phyloP scores from a whole-genome alignment of 2,888 invertebrate genomes.

The Drosophila subsilvestris region DNA sequence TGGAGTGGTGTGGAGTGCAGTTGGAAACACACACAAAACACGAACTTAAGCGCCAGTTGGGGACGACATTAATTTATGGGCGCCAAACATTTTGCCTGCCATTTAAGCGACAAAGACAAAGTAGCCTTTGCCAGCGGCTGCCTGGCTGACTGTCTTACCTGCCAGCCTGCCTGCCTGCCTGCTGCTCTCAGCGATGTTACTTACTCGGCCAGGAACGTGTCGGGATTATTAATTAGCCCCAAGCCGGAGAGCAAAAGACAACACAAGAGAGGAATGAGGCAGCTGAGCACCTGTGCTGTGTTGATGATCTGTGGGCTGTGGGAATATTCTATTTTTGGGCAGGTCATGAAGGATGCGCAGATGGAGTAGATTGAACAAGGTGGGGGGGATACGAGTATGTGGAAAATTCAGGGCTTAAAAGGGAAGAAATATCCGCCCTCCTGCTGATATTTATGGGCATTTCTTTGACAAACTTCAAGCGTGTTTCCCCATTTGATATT shows the following conservation, averaged over 20 bases:
- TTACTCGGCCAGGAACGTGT: conserved; percentile 52
- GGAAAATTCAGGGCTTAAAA: too few species aligned
- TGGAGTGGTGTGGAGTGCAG: not conserved
- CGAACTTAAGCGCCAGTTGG: conserved; percentile 64
- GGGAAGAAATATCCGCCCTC: too few species aligned
- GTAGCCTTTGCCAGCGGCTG: conserved; percentile 47
- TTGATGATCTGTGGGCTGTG: conserved; percentile 29
- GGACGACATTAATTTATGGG: conserved; percentile 69
- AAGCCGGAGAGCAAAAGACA: not conserved
- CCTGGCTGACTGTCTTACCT: not conserved
- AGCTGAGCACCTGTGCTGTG: conserved; percentile 1
- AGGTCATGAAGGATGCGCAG: conserved; percentile 15
- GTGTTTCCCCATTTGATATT: not conserved
- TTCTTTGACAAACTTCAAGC: too few species aligned
- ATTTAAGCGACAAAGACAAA: conserved; percentile 75
- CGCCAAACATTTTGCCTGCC: conserved; percentile 75
- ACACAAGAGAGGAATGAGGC: too few species aligned
- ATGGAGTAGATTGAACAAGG: too few species aligned
- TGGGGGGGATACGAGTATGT: too few species aligned
- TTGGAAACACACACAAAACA: conserved; percentile 22
- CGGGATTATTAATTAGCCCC: conserved; percentile 69
- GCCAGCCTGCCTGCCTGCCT: conserved; percentile 2
- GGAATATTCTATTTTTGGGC: conserved; percentile 17
- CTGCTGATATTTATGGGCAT: not conserved
- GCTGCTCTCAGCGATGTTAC: conserved; percentile 4